A percentile compares a stretch with the other conserved stretches of the same genome.
These are phyloP conservation scores for Triplophysa bombifrons DNA, from an alignment of 2,797 vertebrate genomes.

Conservation along the genomic window DNA sequence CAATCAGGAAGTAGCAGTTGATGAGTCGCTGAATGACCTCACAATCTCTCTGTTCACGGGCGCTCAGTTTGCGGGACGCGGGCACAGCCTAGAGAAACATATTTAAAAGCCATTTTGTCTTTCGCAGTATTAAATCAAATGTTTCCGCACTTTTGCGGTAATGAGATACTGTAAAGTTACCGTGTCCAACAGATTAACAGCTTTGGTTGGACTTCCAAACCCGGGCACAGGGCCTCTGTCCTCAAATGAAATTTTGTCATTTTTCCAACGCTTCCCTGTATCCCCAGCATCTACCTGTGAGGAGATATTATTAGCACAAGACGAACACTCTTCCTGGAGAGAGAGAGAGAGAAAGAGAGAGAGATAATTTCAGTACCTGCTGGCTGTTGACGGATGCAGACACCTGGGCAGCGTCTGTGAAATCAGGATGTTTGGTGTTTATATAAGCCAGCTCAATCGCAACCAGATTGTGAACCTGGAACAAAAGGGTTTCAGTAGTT, in stretches of 20 bases:
- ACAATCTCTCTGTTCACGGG: slow-evolving; percentile 81
- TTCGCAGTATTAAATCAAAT: neutral
- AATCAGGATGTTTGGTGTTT: slow-evolving; percentile 88
- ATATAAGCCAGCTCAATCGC: slow-evolving; percentile 85
- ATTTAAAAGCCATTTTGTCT: neutral
- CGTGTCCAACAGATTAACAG: slow-evolving; percentile 82
- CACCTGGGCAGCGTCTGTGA: slow-evolving; percentile 81
- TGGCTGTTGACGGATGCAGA: slow-evolving; percentile 83
- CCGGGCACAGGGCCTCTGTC: slow-evolving; percentile 57
- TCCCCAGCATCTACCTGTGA: slow-evolving; percentile 55
- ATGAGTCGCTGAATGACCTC: slow-evolving; percentile 85
- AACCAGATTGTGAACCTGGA: slow-evolving; percentile 82
- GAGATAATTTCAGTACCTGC: slow-evolving; percentile 69
- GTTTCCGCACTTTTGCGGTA: neutral
- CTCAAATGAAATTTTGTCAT: slow-evolving; percentile 65
- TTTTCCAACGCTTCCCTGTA: slow-evolving; percentile 78
- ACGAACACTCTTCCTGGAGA: neutral
- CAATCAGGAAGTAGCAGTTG: slow-evolving; percentile 85
- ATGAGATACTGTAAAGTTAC: slow-evolving; percentile 64
- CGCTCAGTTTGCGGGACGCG: slow-evolving; percentile 74
- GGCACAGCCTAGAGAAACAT: slow-evolving; percentile 72
- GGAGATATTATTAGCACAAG: slow-evolving; percentile 1
- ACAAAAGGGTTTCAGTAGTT: neutral
- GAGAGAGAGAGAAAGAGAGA: neutral
- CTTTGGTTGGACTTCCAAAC: slow-evolving; percentile 76